Conservation (phyloP, 1,140 invertebrate genomes). For the Oncopodura yosiiana region DNA sequence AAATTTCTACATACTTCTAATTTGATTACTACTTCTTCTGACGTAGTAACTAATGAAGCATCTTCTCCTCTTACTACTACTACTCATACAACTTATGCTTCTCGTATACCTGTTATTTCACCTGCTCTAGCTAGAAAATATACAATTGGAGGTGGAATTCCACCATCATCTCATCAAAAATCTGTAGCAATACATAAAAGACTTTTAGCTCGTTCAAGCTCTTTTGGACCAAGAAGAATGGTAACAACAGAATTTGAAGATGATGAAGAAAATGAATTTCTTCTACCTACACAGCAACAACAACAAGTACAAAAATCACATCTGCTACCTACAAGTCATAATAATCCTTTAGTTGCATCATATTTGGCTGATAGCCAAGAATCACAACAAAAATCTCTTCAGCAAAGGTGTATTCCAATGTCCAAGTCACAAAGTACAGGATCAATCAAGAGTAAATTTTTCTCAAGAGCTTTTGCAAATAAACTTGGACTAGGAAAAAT, state of each 20-base stretch:
- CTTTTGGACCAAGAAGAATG: slow-evolving; percentile 14
- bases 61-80: neutral
- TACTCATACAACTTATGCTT: neutral
- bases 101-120: neutral
- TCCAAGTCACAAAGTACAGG: slow-evolving; percentile 22
- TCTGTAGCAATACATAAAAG: neutral
- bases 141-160: slow-evolving; percentile 23
- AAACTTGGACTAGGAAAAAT: slow-evolving; percentile 1
- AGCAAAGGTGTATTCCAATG: slow-evolving; percentile 6
- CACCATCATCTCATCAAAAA: slow-evolving; percentile 2
- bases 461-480: neutral
- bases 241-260: neutral
- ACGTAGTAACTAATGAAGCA: neutral
- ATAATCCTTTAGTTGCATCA: neutral
- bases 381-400: too few species aligned
- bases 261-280: neutral
- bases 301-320: neutral
- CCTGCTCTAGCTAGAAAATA: slow-evolving; percentile 11
- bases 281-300: neutral
- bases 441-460: slow-evolving; percentile 8
- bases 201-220: slow-evolving; percentile 18
- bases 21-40: neutral
- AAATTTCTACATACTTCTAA: slow-evolving; percentile 18
- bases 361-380: too few species aligned
- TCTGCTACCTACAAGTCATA: neutral